Evolutionary conservation across 2,113 vertebrate genomes (phyloP).

Genomic region (Willisornis vidua): DNA sequence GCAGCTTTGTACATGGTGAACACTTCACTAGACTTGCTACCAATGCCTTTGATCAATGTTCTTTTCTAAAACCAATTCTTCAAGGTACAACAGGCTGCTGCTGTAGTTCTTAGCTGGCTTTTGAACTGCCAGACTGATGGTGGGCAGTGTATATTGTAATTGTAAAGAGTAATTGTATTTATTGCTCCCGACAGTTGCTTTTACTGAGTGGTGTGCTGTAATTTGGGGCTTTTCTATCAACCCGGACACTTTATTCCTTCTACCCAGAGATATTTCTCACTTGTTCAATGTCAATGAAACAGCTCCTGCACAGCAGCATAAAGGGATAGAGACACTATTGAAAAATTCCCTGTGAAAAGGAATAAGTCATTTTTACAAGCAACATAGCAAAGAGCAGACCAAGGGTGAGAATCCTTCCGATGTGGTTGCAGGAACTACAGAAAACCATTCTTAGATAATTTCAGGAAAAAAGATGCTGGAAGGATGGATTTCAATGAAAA

Average conservation of each 20-base stretch:
- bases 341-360: not conserved
- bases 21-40: conserved; percentile 45
- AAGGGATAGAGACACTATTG: not conserved
- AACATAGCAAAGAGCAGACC: not conserved
- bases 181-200: not conserved
- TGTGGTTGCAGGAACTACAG: not conserved
- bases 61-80: conserved; percentile 44
- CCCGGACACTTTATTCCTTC: not conserved
- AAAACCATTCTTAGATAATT: not conserved
- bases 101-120: not conserved
- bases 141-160: not conserved
- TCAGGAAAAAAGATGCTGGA: not conserved
- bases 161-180: conserved; percentile 1
- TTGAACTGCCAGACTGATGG: conserved; percentile 28
- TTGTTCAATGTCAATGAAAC: not conserved
- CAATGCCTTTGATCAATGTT: conserved; percentile 63
- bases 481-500: not conserved
- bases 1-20: conserved; percentile 36
- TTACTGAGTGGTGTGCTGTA: not conserved
- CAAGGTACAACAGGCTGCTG: not conserved
- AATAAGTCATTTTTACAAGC: not conserved
- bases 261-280: not conserved
- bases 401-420: not conserved
- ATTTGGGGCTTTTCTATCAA: not conserved
- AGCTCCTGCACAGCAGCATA: not conserved